Percentiles rank a stretch among this genome's conserved stretches.
Conservation (phyloP, 1,140 invertebrate species). For the Hylaeus anthracinus region DNA sequence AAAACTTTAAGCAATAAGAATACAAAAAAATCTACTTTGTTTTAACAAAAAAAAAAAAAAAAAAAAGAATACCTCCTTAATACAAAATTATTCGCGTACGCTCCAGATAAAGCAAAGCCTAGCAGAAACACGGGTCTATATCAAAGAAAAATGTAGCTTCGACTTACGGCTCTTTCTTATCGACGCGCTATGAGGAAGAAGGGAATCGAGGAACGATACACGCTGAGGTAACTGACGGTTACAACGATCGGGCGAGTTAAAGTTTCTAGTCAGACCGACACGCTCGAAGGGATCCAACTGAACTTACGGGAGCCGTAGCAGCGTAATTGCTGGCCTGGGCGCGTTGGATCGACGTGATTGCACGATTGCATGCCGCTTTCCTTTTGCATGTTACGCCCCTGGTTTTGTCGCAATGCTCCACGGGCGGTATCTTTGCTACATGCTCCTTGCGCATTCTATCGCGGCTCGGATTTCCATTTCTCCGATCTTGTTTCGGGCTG, state of each 20-base stretch:
- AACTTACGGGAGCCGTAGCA: slow-evolving; percentile 38
- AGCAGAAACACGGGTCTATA: too few species aligned
- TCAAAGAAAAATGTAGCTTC: too few species aligned
- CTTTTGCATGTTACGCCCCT: slow-evolving; percentile 50
- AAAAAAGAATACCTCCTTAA: too few species aligned
- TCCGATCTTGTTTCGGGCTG: neutral
- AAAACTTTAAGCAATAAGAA: too few species aligned
- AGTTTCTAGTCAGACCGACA: slow-evolving; percentile 53
- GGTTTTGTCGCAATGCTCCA: slow-evolving; percentile 42
- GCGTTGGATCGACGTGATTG: slow-evolving; percentile 60
- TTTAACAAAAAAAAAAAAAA: too few species aligned
- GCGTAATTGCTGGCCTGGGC: slow-evolving; percentile 54
- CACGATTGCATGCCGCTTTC: slow-evolving; percentile 57
- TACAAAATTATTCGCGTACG: too few species aligned
- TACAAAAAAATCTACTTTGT: too few species aligned
- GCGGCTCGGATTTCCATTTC: slow-evolving; percentile 7
- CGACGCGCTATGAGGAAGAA: neutral
- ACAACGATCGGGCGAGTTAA: slow-evolving; percentile 35
- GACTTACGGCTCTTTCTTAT: too few species aligned
- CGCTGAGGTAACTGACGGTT: slow-evolving; percentile 23
- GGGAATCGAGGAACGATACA: neutral
- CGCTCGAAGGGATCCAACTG: slow-evolving; percentile 46
- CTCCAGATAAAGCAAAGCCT: too few species aligned
- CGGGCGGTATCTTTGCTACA: slow-evolving; percentile 28
- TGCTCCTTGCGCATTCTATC: neutral